phyloP scores from a whole-genome alignment of 1,140 invertebrate genomes.

The Pseudomyrmex cubaensis region DNA sequence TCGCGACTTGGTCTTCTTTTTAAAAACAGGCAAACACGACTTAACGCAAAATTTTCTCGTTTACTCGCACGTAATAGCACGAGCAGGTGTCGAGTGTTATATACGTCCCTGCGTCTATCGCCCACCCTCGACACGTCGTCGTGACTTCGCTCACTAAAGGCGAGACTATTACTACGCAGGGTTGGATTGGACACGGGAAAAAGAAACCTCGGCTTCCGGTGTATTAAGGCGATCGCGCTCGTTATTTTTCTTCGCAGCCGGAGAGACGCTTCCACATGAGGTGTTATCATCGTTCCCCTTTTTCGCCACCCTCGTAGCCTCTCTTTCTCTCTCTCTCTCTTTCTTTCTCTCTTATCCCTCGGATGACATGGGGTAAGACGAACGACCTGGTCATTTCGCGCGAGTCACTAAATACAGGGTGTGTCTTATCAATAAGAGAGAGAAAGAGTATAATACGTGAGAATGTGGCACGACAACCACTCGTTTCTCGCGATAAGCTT shows the following conservation, averaged over 20 bases:
- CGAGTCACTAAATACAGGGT: conserved; percentile 41
- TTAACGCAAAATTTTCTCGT: conserved; percentile 19
- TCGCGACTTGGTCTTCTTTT: conserved; percentile 6
- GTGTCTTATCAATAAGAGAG: conserved; percentile 26
- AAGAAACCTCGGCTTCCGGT: conserved; percentile 30
- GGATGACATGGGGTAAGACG: neutral
- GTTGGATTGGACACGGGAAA: conserved; percentile 33
- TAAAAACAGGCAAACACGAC: neutral
- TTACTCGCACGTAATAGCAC: conserved; percentile 5
- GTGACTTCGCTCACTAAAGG: conserved; percentile 47
- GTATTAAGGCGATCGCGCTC: conserved; percentile 31
- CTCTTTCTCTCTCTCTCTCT: too few relatives aligned
- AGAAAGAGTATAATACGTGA: neutral
- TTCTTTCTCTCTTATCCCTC: neutral
- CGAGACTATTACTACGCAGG: conserved; percentile 50
- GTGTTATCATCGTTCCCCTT: neutral
- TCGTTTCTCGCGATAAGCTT: neutral
- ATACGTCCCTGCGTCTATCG: conserved; percentile 48
- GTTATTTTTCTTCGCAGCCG: conserved; percentile 24
- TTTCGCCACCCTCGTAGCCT: neutral
- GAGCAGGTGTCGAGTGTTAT: conserved; percentile 18
- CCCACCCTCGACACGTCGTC: conserved; percentile 46
- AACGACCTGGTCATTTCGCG: conserved; percentile 23
- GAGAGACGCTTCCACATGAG: neutral
- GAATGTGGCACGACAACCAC: neutral